Conservation (phyloP, 2,888 invertebrate genomes). For the Syrista parreyssii region DNA sequence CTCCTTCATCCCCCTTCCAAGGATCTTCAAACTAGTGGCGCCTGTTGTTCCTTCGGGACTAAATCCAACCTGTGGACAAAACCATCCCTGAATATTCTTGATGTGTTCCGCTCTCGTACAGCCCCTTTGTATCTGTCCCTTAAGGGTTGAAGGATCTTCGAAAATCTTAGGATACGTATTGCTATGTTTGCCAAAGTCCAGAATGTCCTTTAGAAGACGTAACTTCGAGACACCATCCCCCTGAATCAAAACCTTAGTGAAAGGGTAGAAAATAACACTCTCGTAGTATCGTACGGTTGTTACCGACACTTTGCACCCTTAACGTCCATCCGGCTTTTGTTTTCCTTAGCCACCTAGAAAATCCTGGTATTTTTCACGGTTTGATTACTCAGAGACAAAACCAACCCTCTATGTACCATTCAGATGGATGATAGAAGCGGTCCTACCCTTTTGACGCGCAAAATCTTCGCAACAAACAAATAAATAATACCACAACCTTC, state of each 20-base stretch:
- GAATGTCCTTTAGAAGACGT: neutral
- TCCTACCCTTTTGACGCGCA: neutral
- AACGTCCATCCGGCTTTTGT: neutral
- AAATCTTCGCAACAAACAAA: conserved; percentile 20
- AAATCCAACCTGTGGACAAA: neutral
- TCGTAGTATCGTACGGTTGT: neutral
- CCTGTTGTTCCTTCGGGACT: neutral
- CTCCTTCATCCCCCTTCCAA: neutral
- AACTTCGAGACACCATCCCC: neutral
- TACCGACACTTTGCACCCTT: neutral
- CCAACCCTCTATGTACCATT: neutral
- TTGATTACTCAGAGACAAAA: neutral
- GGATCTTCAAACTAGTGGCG: neutral
- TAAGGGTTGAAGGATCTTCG: neutral
- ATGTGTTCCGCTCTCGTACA: neutral
- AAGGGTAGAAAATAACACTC: neutral
- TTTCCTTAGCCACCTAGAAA: neutral
- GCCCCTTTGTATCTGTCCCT: neutral
- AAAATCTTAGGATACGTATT: neutral
- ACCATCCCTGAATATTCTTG: neutral
- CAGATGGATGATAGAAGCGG: neutral
- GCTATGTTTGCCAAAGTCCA: neutral
- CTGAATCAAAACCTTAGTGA: neutral
- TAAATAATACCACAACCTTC: conserved; percentile 12
- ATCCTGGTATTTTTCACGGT: neutral